Evolutionary conservation across 2,888 invertebrate species (phyloP).

Genomic region (Trichacis sp.): DNA sequence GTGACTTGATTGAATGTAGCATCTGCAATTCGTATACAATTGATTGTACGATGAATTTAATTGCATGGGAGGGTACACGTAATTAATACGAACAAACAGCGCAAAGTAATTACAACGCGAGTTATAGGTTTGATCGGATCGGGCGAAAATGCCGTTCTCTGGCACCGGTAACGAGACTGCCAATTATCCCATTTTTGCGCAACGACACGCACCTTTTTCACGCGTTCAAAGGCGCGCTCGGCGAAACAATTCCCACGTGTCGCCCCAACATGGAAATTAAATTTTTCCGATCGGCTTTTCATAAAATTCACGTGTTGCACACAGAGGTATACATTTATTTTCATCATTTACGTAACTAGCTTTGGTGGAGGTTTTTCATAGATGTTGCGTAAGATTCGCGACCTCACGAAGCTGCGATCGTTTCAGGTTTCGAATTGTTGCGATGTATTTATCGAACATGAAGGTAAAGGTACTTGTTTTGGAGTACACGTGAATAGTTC

Average conservation of each 20-base stretch:
- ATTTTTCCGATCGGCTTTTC: too few relatives aligned
- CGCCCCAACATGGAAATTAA: too few relatives aligned
- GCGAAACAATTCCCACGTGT: too few relatives aligned
- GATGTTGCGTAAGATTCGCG: too few relatives aligned
- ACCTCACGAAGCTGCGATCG: too few relatives aligned
- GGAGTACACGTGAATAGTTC: too few relatives aligned
- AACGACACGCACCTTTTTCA: conserved; percentile 20
- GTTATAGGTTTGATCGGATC: background rate
- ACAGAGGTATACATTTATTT: too few relatives aligned
- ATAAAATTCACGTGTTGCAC: too few relatives aligned
- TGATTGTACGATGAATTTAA: conserved; percentile 24
- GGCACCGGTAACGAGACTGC: conserved; percentile 17
- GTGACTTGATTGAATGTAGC: too few relatives aligned
- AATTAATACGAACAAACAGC: conserved; percentile 34
- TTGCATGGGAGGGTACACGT: conserved; percentile 28
- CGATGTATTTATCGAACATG: too few relatives aligned
- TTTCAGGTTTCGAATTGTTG: too few relatives aligned
- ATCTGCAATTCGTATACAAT: conserved; percentile 24
- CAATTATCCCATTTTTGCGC: conserved; percentile 24
- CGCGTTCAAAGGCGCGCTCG: background rate
- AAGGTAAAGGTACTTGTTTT: too few relatives aligned
- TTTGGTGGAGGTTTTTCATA: background rate
- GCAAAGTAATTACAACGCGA: conserved; percentile 23
- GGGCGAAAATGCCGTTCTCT: conserved; percentile 3
- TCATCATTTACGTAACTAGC: conserved; percentile 19